Evolutionary conservation across 2,888 invertebrate species (phyloP), one percentile per base, ranked within the genome.

Genomic region (Amphipoea oculea): DNA sequence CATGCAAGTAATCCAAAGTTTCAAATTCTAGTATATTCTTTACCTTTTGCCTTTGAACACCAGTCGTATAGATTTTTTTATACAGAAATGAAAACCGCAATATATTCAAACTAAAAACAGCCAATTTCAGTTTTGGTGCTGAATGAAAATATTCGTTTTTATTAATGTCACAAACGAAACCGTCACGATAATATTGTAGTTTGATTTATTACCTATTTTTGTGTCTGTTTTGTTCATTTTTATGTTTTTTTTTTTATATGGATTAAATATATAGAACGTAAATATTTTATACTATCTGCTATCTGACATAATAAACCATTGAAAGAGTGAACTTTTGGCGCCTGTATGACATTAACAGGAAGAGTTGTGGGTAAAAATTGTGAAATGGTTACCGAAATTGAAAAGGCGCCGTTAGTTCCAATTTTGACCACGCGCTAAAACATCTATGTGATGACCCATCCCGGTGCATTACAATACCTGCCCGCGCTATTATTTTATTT

Each of bases 181-280:
- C 60, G 45, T 62, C 60, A 42, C 20, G 51, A 60, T 51, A 51
- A 60, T 36, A 80, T 67, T 51, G 42, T 36, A 51, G 6, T 81
- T 67, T 81, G 51, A 81, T 79, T 75, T 68, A 63, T 76, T 65
- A 42, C n/a, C n/a, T n/a, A n/a, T 42, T 29, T 75, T 29, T 42
- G 40, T 17, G 20, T 80, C 40, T 48, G 54, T 14, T 40, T 45
- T 42, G 57, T 66, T 20, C 23, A 20, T 51, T 62, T 79, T 54
- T 45, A 36, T 48, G 7, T 42, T 23, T 48, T 36, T 80, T 45
- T 51, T 69, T 54, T 79, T 4, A 40, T 54, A n/a, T 40, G 20
- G 6, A 45, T 57, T 51, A 57, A 48, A 60, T 54, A 5, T 9
- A 45, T 40, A n/a, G 3, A 65, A 1, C 20, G 40, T 65, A 51